Base-by-base conservation (phyloP, 2,797 vertebrate genomes). In the Urocyon cinereoargenteus region DNA sequence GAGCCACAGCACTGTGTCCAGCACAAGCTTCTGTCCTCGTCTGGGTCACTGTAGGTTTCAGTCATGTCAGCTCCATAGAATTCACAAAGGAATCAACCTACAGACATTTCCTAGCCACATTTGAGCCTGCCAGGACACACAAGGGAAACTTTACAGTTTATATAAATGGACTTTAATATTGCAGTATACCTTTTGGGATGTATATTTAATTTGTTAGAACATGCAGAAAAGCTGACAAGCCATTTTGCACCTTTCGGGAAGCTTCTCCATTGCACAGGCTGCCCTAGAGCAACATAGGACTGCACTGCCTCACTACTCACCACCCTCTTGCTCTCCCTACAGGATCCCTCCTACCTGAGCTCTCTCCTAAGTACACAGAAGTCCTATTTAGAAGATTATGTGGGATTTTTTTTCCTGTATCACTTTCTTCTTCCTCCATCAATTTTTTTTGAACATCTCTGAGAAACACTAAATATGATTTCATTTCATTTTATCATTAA, bases 161-260 rank as follows among this genome's bases (percentile, higher is more conserved):
- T 98, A 64, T 96, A 98, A 98, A 98, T 91, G 96, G 96, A 89
- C 95, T 98, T 98, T 98, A 98, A 98, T 98, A 98, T 98, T 96
- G 91, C 92, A 95, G 70, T 16, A 88, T 92, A 98, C 94, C 97
- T 98, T 98, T 97, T 49, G 94, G 98, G 98, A 98, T 75, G 51
- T 82, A 84, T 90, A 73, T 95, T 86, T 98, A 98, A 98, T 98
- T 95, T 97, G 96, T 97, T 96, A 96, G 93, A 96, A 89, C 36
- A 45, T 12, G 79, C 94, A 97, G 95, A 97, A 97, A 98, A 97
- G 97, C 96, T 98, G 96, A 98, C 83, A 61, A 97, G 90, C 94
- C 92, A 61, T 53, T 97, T 96, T 70, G 96, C 24, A 85, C 83
- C 92, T 97, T 96, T 73, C 55, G 49, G 92, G 97, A 96, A 81